Conservation (phyloP, 2,888 invertebrate genomes). For the Thera obeliscata region DNA sequence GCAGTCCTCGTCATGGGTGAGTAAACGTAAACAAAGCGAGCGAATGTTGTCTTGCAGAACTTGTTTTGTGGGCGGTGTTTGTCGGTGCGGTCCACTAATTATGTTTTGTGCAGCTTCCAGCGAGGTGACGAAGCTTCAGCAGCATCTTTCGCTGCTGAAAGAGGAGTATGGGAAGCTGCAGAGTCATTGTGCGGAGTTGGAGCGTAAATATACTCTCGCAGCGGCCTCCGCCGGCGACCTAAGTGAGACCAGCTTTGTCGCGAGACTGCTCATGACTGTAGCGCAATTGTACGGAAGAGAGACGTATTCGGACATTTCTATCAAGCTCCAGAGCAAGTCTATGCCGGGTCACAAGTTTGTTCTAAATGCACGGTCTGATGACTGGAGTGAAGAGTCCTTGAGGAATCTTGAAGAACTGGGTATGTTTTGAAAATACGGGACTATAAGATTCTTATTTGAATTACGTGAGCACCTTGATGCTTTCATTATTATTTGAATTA, state of each 20-base stretch:
- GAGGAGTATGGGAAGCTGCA: conserved; percentile 97
- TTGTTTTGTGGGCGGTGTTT: conserved; percentile 75
- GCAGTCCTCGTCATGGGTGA: conserved; percentile 73
- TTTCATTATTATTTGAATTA: neutral
- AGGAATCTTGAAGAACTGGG: conserved; percentile 87
- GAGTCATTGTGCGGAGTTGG: conserved; percentile 90
- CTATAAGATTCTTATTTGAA: conserved; percentile 12
- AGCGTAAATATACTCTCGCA: conserved; percentile 92
- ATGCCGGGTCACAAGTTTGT: conserved; percentile 96
- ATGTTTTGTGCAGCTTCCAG: conserved; percentile 80
- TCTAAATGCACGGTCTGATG: conserved; percentile 92
- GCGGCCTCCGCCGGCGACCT: conserved; percentile 87
- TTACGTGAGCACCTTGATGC: neutral
- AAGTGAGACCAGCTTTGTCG: conserved; percentile 92
- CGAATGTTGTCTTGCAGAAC: conserved; percentile 44
- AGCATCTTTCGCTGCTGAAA: conserved; percentile 92
- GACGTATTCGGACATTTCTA: conserved; percentile 91
- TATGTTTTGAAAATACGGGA: conserved; percentile 50
- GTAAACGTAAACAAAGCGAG: conserved; percentile 53
- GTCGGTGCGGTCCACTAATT: conserved; percentile 49
- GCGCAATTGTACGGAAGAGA: conserved; percentile 92
- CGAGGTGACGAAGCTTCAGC: conserved; percentile 89
- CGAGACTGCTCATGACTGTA: conserved; percentile 91
- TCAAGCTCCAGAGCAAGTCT: conserved; percentile 88
- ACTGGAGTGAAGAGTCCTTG: conserved; percentile 92